Evolutionary conservation across 2,113 vertebrate species (phyloP).

Genomic region (Eurypyga helias): DNA sequence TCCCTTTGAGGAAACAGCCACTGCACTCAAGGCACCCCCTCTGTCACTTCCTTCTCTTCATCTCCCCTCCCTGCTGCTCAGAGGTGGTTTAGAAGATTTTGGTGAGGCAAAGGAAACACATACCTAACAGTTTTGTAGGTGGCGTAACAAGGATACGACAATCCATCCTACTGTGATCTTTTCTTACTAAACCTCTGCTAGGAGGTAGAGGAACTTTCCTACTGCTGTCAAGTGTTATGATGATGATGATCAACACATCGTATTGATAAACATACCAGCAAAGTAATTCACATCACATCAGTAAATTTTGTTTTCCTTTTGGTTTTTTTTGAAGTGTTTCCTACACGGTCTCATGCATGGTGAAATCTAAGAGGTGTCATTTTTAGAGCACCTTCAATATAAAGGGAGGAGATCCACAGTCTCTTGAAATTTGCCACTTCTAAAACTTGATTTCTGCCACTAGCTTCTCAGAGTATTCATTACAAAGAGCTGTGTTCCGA

Average conservation of each 20-base stretch:
- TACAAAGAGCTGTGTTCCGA: background rate
- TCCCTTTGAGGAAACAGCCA: background rate
- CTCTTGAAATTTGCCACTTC: background rate
- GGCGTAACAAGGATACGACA: accelerated
- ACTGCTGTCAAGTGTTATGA: background rate
- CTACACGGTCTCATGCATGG: background rate
- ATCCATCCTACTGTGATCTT: background rate
- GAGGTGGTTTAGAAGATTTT: background rate
- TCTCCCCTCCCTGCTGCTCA: background rate
- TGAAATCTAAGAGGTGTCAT: background rate
- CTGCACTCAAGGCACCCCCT: background rate
- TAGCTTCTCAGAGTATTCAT: background rate
- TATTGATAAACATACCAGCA: background rate
- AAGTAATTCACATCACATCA: background rate
- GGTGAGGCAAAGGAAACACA: background rate
- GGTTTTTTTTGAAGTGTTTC: background rate
- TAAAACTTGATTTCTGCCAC: background rate
- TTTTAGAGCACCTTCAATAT: background rate
- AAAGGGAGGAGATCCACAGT: background rate
- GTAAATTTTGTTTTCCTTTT: background rate
- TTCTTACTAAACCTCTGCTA: background rate
- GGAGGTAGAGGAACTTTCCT: background rate
- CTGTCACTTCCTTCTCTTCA: background rate
- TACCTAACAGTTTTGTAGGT: background rate
- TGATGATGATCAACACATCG: background rate